Evolutionary conservation across 2,797 vertebrate species (phyloP).

Genomic region (Lerista edwardsae): DNA sequence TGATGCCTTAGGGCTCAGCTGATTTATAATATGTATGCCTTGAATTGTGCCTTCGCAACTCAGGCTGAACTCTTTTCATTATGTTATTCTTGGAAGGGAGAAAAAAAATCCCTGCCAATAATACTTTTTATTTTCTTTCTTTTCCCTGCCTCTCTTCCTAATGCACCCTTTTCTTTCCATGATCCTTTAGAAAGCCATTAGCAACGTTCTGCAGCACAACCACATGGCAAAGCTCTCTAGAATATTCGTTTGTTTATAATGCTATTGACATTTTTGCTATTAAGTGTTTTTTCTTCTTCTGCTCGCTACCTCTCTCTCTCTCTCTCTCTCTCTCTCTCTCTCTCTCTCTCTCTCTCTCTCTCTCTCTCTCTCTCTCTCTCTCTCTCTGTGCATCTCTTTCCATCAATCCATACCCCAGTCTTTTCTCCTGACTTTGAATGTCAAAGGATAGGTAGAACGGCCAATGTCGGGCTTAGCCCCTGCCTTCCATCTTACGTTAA

Average conservation of each 20-base stretch:
- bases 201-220: conserved; percentile 54
- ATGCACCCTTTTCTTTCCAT: conserved; percentile 58
- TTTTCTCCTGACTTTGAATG: not conserved
- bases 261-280: conserved; percentile 12
- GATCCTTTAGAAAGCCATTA: conserved; percentile 66
- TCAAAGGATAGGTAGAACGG: no score
- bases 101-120: conserved; percentile 45
- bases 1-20: conserved; percentile 68
- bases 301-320: not conserved
- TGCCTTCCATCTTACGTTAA: no score
- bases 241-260: not conserved
- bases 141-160: conserved; percentile 46
- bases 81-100: conserved; percentile 59
- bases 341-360: not conserved
- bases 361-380: no score
- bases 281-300: not conserved
- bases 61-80: conserved; percentile 69
- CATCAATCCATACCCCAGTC: not conserved
- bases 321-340: no score
- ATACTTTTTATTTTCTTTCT: conserved; percentile 46
- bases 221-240: conserved; percentile 44
- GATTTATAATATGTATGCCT: conserved; percentile 68
- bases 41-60: conserved; percentile 64
- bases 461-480: no score
- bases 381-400: no score